Base-by-base conservation (phyloP, 1,140 invertebrate species). In the Solenopsis fugax region DNA sequence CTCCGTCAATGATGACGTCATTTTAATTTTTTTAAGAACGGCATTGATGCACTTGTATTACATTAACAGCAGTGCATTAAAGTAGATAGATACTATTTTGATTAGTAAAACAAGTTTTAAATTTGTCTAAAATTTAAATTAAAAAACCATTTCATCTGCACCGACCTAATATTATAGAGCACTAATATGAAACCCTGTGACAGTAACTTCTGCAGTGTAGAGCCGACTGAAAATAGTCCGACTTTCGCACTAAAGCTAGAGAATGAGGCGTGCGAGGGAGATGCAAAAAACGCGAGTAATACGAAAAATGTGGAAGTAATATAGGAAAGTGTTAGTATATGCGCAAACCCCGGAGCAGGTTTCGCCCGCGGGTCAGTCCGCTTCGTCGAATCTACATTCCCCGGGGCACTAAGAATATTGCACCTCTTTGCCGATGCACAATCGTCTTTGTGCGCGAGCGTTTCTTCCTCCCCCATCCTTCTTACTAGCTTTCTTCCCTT, bases 381-480 rank as follows among this genome's bases (percentile, higher is more conserved):
- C 58, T 60, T 76, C 80, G 62, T 84, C 50, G 86, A 76, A 87
- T 85, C 69, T 85, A 64, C 86, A 84, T 87, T 85, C 86, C 80
- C 80, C 21, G 65, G 13, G 71, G 80, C 86, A 65, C 69, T 72
- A 84, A 87, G 86, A 87, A 87, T 87, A 85, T 87, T 87, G 80
- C 80, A 65, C 50, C 52, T 54, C 80, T 85, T 87, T 87, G 65
- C 16, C 78, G 73, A 78, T 64, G 64, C 37, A 13, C 54, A 84
- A 87, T 72, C 78, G 85, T 62, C 78, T 87, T 87, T 87, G 67
- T 82, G 64, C 24, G 16, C 21, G 16, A 41, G 48, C 45, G 48
- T 48, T 67, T 82, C 69, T 65, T 80, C 50, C 48, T 48, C 45
- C 9, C 21, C 52, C 60, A 10, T 60, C 13, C 58, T 13, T 29